Conservation (phyloP, 2,113 vertebrate species). For the Hyla sarda region DNA sequence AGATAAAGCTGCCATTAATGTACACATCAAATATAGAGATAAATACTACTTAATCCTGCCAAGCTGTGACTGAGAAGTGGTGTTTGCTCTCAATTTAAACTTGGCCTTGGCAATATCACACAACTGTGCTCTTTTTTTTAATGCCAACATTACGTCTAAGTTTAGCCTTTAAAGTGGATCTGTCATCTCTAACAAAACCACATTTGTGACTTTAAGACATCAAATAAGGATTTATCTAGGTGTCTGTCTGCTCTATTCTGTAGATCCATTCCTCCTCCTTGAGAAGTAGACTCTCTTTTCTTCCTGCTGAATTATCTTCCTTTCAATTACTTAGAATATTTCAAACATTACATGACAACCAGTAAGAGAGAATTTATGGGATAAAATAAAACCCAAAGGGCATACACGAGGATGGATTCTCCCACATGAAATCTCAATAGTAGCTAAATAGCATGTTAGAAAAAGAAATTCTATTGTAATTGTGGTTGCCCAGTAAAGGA, state of each 20-base stretch:
- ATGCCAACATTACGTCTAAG: slow-evolving; percentile 67
- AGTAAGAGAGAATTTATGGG: background rate
- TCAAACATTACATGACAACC: background rate
- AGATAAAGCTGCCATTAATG: slow-evolving; percentile 77
- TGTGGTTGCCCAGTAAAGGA: no score
- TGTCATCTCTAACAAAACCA: slow-evolving; percentile 32
- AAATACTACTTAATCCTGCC: slow-evolving; percentile 78
- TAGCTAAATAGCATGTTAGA: background rate
- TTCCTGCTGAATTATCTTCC: slow-evolving; percentile 5
- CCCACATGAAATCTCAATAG: background rate
- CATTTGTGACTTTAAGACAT: slow-evolving; percentile 24
- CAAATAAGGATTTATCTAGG: slow-evolving; percentile 42
- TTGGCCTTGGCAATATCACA: slow-evolving; percentile 74
- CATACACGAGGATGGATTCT: background rate
- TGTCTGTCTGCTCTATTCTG: background rate
- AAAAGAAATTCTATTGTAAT: background rate
- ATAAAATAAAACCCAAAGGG: background rate
- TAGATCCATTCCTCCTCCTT: slow-evolving; percentile 4
- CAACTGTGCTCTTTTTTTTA: slow-evolving; percentile 71
- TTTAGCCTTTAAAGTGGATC: slow-evolving; percentile 32
- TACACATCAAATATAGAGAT: slow-evolving; percentile 71
- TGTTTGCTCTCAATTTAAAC: slow-evolving; percentile 81
- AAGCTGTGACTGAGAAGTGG: slow-evolving; percentile 81
- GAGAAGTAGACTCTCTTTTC: slow-evolving; percentile 2
- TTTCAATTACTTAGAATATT: background rate